phyloP scores from a whole-genome alignment of 1,140 invertebrate species.

The Zeugodacus cucurbitae region DNA sequence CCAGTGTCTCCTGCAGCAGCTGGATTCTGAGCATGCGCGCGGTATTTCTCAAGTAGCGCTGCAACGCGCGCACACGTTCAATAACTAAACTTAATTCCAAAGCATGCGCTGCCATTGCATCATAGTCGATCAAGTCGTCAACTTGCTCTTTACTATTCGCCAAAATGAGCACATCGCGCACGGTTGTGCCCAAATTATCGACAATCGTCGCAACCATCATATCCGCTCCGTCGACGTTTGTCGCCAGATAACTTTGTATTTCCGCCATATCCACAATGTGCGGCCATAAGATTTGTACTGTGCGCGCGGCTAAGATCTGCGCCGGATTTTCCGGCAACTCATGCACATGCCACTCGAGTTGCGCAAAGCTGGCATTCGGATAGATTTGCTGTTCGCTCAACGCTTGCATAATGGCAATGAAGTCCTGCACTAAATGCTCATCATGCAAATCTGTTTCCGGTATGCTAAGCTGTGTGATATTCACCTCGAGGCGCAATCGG shows the following conservation, averaged over 20 bases:
- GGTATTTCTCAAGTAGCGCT: conserved; percentile 41
- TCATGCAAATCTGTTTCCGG: conserved; percentile 60
- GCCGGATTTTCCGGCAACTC: conserved; percentile 53
- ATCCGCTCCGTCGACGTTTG: conserved; percentile 31
- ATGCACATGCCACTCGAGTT: conserved; percentile 4
- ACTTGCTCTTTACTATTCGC: conserved; percentile 46
- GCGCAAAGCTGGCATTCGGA: conserved; percentile 9
- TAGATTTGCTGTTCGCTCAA: conserved; percentile 43
- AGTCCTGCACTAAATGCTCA: conserved; percentile 56
- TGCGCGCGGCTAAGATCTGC: conserved; percentile 53
- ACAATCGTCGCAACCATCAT: not conserved
- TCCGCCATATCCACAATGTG: conserved; percentile 50
- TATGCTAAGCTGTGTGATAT: conserved; percentile 60
- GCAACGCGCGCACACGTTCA: conserved; percentile 49
- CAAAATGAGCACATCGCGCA: conserved; percentile 51
- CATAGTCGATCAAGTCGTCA: not conserved
- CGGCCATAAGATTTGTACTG: conserved; percentile 54
- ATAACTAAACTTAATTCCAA: conserved; percentile 53
- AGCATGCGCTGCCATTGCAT: not conserved
- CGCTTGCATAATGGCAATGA: conserved; percentile 50
- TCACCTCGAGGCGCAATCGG: conserved; percentile 55
- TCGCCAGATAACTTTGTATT: conserved; percentile 40
- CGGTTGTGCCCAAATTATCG: conserved; percentile 43
- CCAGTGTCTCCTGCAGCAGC: not conserved
- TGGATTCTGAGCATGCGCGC: not conserved